A percentile compares a stretch with the other conserved stretches of the same genome.
These are phyloP conservation scores for Merops nubicus DNA, from an alignment of 2,113 vertebrate species.

Conservation along the genomic window DNA sequence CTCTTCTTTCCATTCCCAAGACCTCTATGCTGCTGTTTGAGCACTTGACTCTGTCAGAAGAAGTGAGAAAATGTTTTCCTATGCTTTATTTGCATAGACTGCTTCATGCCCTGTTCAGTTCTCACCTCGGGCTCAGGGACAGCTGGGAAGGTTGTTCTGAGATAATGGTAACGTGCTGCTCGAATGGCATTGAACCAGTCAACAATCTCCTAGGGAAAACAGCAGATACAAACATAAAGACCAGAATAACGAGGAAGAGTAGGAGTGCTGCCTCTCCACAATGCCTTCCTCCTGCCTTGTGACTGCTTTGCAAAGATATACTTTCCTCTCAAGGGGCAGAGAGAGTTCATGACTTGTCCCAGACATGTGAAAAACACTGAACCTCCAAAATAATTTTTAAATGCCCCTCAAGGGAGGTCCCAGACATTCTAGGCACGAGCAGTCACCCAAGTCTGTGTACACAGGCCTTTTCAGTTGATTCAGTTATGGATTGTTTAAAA, in stretches of 20 bases:
- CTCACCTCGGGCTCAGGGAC: slow-evolving; percentile 85
- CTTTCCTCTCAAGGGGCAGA: not conserved
- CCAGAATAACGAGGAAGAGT: not conserved
- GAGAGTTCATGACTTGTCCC: not conserved
- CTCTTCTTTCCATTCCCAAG: not conserved
- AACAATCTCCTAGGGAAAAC: slow-evolving; percentile 86
- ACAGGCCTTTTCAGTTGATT: not conserved
- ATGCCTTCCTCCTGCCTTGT: not conserved
- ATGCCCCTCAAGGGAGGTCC: not conserved
- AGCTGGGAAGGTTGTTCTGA: slow-evolving; percentile 85
- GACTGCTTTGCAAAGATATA: not conserved
- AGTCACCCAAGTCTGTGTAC: not conserved
- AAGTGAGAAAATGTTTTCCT: not conserved
- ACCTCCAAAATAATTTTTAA: not conserved
- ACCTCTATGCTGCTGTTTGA: not conserved
- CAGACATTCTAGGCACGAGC: not conserved
- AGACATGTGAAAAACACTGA: not conserved
- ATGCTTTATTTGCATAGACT: not conserved
- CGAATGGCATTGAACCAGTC: slow-evolving; percentile 93
- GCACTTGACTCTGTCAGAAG: not conserved
- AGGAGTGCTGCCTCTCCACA: not conserved
- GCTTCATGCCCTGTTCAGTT: not conserved
- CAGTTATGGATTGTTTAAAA: not conserved
- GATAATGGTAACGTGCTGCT: slow-evolving; percentile 86
- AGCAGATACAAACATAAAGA: not conserved